phyloP scores from a whole-genome alignment of 2,888 invertebrate genomes.

The Plagodis pulveraria region DNA sequence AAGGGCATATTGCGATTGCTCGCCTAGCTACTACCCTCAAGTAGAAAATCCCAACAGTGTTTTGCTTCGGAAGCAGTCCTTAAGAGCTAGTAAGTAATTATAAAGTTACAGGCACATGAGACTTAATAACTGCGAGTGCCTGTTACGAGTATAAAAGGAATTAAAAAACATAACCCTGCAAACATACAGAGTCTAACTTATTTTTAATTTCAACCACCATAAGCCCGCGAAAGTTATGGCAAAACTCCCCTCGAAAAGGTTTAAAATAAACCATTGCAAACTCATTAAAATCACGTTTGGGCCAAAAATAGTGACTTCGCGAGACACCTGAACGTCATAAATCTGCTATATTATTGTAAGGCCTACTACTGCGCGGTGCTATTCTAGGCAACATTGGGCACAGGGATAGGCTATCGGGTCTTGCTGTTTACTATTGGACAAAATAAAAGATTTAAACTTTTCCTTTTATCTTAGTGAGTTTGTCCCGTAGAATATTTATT shows the following conservation, averaged over 20 bases:
- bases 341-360: slow-evolving; percentile 40
- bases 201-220: slow-evolving; percentile 22
- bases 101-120: too few relatives aligned
- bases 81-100: too few relatives aligned
- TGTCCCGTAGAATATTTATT: too few relatives aligned
- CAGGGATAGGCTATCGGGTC: not conserved
- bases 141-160: too few relatives aligned
- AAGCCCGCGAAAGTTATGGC: slow-evolving; percentile 34
- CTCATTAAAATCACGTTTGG: slow-evolving; percentile 56
- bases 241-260: slow-evolving; percentile 35
- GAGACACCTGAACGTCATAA: slow-evolving; percentile 59
- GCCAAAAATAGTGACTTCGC: slow-evolving; percentile 47
- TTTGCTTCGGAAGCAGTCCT: too few relatives aligned
- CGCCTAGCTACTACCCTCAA: too few relatives aligned
- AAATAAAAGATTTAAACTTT: too few relatives aligned
- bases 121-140: too few relatives aligned
- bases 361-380: slow-evolving; percentile 31
- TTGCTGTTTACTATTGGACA: not conserved
- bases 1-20: too few relatives aligned
- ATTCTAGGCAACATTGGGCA: slow-evolving; percentile 27
- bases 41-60: too few relatives aligned
- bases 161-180: not conserved
- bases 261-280: slow-evolving; percentile 44
- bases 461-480: too few relatives aligned
- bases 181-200: slow-evolving; percentile 1